A percentile compares a stretch with the other conserved stretches of the same genome.
These are phyloP conservation scores for Pogonocichla stellata DNA, from an alignment of 2,113 vertebrate genomes.

Conservation along the genomic window DNA sequence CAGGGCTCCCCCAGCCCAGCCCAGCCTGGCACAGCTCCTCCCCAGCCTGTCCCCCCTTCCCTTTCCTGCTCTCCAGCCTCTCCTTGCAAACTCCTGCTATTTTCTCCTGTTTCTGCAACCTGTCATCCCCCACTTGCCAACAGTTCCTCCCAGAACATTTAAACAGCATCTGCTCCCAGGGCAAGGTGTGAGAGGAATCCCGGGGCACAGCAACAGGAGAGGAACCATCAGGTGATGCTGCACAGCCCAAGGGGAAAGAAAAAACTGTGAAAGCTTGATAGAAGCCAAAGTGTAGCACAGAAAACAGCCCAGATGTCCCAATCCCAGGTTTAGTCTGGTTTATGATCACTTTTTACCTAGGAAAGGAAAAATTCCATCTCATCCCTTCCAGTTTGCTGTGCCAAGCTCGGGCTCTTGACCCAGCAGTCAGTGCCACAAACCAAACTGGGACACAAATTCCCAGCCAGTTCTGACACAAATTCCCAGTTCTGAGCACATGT, in stretches of 20 bases:
- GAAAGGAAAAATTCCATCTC: neutral
- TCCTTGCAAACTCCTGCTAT: neutral
- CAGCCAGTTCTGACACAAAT: neutral
- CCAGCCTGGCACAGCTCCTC: neutral
- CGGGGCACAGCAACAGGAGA: neutral
- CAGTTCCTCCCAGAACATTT: neutral
- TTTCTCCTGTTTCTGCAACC: constrained; percentile 6
- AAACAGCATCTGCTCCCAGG: neutral
- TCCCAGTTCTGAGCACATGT: neutral
- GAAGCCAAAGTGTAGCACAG: neutral
- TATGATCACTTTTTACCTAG: neutral
- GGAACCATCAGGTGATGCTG: neutral
- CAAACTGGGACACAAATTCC: neutral
- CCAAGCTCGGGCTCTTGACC: neutral
- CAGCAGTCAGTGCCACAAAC: neutral
- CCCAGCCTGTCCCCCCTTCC: neutral
- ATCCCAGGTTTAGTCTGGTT: neutral
- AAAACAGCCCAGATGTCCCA: neutral
- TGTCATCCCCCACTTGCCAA: constrained; percentile 1
- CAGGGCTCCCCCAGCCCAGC: neutral
- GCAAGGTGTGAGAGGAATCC: neutral
- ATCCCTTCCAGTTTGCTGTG: neutral
- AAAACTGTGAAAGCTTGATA: neutral
- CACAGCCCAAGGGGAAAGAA: neutral
- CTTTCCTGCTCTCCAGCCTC: neutral